Evolutionary conservation across 2,888 invertebrate species (phyloP).

Genomic region (Zaprionus bogoriensis): DNA sequence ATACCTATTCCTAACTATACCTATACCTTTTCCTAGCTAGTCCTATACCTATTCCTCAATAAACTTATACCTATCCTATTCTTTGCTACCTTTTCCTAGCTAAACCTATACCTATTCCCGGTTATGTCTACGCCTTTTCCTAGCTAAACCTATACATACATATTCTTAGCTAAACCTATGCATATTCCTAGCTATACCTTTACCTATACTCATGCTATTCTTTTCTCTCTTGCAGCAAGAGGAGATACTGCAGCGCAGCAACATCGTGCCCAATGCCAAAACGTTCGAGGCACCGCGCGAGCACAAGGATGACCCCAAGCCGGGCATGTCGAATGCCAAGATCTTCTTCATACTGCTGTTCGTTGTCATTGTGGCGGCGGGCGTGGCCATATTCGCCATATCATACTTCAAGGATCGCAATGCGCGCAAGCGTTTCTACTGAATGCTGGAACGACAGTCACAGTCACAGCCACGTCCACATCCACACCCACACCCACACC

Average conservation of each 20-base stretch:
- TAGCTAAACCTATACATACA: too few relatives aligned
- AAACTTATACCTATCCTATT: too few relatives aligned
- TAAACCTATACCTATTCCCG: too few relatives aligned
- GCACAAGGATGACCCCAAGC: constrained; percentile 93
- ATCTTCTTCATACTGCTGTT: constrained; percentile 94
- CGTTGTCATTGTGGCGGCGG: constrained; percentile 91
- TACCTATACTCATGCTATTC: too few relatives aligned
- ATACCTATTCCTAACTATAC: too few relatives aligned
- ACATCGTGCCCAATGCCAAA: constrained; percentile 94
- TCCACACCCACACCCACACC: not conserved
- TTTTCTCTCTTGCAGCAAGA: constrained; percentile 64
- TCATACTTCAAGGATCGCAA: constrained; percentile 97
- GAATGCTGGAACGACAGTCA: constrained; percentile 6
- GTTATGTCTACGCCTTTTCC: too few relatives aligned
- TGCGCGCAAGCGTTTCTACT: constrained; percentile 90
- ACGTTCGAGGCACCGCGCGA: constrained; percentile 95
- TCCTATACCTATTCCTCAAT: too few relatives aligned
- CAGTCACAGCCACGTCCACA: not conserved
- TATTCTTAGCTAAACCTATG: too few relatives aligned
- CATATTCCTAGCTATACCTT: too few relatives aligned
- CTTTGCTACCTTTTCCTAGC: too few relatives aligned
- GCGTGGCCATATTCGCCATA: constrained; percentile 92
- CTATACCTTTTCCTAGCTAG: too few relatives aligned
- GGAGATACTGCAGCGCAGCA: constrained; percentile 86
- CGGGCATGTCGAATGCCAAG: constrained; percentile 94